Conservation (phyloP, 2,888 invertebrate species). For the Platycnemis pennipes region DNA sequence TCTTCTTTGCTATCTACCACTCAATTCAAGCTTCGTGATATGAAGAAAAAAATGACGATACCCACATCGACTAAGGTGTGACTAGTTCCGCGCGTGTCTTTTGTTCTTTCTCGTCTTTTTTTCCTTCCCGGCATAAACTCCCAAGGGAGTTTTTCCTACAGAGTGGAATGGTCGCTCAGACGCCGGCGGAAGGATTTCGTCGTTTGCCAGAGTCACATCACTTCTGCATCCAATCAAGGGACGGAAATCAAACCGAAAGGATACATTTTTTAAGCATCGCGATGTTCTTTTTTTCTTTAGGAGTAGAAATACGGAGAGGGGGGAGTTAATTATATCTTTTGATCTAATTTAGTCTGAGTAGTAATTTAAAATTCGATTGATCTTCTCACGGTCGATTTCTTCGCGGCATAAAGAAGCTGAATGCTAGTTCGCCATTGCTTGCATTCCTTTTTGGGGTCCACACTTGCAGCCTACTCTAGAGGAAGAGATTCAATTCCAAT, state of each 20-base stretch:
- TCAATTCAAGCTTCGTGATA: not conserved
- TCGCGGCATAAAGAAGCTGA: too few relatives aligned
- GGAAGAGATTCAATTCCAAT: too few relatives aligned
- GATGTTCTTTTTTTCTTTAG: too few relatives aligned
- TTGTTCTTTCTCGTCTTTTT: not conserved
- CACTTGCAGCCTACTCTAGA: too few relatives aligned
- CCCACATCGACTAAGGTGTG: not conserved
- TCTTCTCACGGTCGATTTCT: too few relatives aligned
- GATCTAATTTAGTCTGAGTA: too few relatives aligned
- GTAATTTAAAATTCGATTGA: too few relatives aligned
- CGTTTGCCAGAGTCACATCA: not conserved
- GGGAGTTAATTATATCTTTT: too few relatives aligned
- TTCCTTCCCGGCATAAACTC: not conserved
- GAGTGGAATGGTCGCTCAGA: not conserved
- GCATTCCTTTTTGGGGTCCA: too few relatives aligned
- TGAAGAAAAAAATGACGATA: not conserved
- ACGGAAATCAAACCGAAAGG: not conserved
- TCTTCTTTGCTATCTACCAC: not conserved
- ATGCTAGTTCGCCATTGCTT: too few relatives aligned
- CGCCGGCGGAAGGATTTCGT: not conserved
- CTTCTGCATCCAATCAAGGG: not conserved
- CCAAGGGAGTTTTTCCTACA: not conserved
- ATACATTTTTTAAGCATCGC: too few relatives aligned
- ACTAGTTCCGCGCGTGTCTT: not conserved
- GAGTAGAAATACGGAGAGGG: too few relatives aligned